Percentiles rank a stretch among this genome's conserved stretches.
Conservation (phyloP, 2,888 invertebrate species). For the Microchrysa polita region DNA sequence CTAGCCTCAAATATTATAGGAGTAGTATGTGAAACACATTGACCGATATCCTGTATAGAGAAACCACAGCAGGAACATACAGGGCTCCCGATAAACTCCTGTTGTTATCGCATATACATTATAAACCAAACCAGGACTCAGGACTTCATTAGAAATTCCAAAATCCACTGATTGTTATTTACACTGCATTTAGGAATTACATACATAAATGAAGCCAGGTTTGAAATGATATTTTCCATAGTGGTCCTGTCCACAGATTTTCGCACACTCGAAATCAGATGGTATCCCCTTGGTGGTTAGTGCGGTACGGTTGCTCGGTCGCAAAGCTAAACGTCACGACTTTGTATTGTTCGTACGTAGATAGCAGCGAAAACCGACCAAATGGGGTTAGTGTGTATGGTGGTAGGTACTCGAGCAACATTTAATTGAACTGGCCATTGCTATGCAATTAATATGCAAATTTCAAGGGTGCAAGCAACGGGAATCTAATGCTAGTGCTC, state of each 20-base stretch:
- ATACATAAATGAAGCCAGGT: background rate
- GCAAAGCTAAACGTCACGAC: no score
- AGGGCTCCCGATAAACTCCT: no score
- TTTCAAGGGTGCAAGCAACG: background rate
- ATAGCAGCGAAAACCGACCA: background rate
- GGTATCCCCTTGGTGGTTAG: no score
- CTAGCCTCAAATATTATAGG: no score
- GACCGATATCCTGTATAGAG: no score
- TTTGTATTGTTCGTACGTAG: no score
- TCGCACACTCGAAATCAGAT: no score
- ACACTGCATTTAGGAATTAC: background rate
- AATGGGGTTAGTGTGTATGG: background rate
- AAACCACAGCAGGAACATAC: no score
- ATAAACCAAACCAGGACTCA: slow-evolving; percentile 4
- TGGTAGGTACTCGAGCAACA: background rate
- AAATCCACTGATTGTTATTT: slow-evolving; percentile 13
- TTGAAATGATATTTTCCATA: background rate
- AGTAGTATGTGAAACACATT: background rate
- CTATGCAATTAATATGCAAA: slow-evolving; percentile 38
- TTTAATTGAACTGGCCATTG: slow-evolving; percentile 4
- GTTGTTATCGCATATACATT: background rate
- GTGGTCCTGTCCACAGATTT: background rate
- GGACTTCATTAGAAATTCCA: background rate
- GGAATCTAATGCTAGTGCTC: slow-evolving; percentile 10
- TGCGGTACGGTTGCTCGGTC: no score